Evolutionary conservation across 2,888 invertebrate genomes (phyloP).

Genomic region (Criorhina ranunculi): DNA sequence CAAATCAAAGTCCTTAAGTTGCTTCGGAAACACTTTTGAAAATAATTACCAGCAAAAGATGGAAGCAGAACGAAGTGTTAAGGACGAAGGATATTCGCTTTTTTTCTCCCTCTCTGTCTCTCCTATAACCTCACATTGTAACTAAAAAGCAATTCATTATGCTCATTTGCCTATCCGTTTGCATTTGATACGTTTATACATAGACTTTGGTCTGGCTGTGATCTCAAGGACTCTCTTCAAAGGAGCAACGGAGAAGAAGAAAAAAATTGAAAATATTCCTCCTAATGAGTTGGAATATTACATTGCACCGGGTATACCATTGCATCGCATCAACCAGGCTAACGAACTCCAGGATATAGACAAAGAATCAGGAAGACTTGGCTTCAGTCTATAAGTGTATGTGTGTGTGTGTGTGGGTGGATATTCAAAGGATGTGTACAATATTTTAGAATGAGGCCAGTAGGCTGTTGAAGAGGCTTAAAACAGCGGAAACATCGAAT

Average conservation of each 20-base stretch:
- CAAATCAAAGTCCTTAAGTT: slow-evolving; percentile 59
- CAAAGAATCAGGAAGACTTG: slow-evolving; percentile 5
- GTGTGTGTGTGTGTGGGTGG: neutral
- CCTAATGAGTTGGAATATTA: slow-evolving; percentile 75
- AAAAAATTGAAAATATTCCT: slow-evolving; percentile 50
- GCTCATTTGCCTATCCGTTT: slow-evolving; percentile 72
- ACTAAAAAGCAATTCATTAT: slow-evolving; percentile 73
- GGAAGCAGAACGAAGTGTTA: slow-evolving; percentile 15
- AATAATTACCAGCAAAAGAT: slow-evolving; percentile 48
- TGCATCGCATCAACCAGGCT: slow-evolving; percentile 60
- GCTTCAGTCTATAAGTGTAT: neutral
- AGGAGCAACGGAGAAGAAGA: slow-evolving; percentile 3
- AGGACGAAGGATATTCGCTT: slow-evolving; percentile 19
- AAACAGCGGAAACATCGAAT: slow-evolving; percentile 29
- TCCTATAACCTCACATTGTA: neutral
- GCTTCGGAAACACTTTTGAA: slow-evolving; percentile 62
- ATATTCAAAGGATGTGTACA: slow-evolving; percentile 35
- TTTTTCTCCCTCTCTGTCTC: neutral
- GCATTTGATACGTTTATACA: slow-evolving; percentile 51
- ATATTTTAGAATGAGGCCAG: slow-evolving; percentile 46
- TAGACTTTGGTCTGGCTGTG: slow-evolving; percentile 38
- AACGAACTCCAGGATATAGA: slow-evolving; percentile 54
- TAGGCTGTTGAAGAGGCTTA: slow-evolving; percentile 49
- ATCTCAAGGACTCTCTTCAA: slow-evolving; percentile 55
- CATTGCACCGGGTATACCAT: slow-evolving; percentile 63